phyloP scores from a whole-genome alignment of 2,888 invertebrate species.

The Lathronympha strigana region DNA sequence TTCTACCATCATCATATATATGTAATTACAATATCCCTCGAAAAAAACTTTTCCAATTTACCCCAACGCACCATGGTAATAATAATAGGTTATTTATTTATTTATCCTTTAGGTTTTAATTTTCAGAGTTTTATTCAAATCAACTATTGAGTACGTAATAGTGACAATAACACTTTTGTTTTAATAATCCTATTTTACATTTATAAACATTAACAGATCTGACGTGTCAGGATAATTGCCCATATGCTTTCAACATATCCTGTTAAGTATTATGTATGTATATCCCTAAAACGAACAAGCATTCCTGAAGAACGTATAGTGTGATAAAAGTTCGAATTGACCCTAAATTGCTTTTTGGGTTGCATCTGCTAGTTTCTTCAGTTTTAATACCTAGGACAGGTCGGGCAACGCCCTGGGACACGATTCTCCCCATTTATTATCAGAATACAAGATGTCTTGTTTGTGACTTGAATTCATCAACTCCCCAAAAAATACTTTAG shows the following conservation, averaged over 20 bases:
- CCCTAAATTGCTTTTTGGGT: too few relatives aligned
- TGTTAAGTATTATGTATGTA: not conserved
- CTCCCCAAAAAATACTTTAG: too few relatives aligned
- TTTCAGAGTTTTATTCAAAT: not conserved
- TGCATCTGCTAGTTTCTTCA: too few relatives aligned
- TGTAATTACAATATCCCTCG: not conserved
- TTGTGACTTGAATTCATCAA: too few relatives aligned
- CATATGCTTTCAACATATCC: constrained; percentile 8
- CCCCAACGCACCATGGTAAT: too few relatives aligned
- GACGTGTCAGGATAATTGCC: constrained; percentile 1
- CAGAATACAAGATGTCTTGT: too few relatives aligned
- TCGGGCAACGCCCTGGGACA: too few relatives aligned
- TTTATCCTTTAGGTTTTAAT: too few relatives aligned
- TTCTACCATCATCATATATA: too few relatives aligned
- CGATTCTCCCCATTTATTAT: too few relatives aligned
- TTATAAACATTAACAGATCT: not conserved
- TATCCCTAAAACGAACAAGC: constrained; percentile 19
- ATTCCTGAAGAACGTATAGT: constrained; percentile 16
- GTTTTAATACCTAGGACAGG: too few relatives aligned
- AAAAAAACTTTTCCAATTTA: constrained; percentile 7
- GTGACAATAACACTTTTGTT: not conserved
- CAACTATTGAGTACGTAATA: not conserved
- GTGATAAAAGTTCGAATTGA: not conserved
- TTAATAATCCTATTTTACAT: not conserved
- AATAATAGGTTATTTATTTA: too few relatives aligned